Percentiles rank a stretch among this genome's conserved stretches.
phyloP scores from a whole-genome alignment of 37 sponge, comb jelly and placozoan species.

The Tethya wilhelma region DNA sequence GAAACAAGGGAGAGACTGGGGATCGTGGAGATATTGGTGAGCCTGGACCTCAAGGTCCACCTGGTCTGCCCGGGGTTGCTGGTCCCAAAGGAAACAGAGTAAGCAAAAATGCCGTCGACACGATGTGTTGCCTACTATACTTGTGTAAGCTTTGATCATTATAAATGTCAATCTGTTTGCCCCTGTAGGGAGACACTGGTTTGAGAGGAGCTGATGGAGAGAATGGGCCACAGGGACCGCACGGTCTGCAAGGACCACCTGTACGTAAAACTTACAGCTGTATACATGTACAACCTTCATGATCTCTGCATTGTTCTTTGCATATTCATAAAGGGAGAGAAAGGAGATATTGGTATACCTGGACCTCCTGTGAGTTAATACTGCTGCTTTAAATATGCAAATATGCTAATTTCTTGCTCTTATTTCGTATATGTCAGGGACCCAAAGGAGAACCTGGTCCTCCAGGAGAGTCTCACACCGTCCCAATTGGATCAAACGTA shows the following conservation, averaged over 20 bases:
- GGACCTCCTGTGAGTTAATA: conserved; percentile 39
- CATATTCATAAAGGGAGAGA: conserved; percentile 31
- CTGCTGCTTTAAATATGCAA: neutral
- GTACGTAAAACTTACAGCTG: too few relatives aligned
- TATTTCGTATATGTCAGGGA: conserved; percentile 2
- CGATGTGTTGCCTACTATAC: too few relatives aligned
- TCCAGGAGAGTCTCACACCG: conserved; percentile 1
- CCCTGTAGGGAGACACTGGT: conserved; percentile 41
- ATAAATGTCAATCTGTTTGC: neutral
- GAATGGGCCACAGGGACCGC: conserved; percentile 48
- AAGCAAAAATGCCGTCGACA: neutral
- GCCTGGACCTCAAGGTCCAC: conserved; percentile 42
- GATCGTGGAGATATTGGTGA: conserved; percentile 50
- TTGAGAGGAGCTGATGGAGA: conserved; percentile 40
- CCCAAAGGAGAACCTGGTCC: conserved; percentile 29
- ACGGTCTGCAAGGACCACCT: conserved; percentile 62
- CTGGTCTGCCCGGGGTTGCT: conserved; percentile 51
- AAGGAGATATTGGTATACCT: conserved; percentile 61
- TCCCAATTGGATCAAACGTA: conserved; percentile 8
- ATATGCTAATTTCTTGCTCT: neutral
- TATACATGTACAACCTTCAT: too few relatives aligned
- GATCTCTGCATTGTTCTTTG: too few relatives aligned
- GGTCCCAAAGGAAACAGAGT: conserved; percentile 67
- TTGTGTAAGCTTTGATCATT: too few relatives aligned
- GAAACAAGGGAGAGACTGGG: conserved; percentile 58